Base-by-base conservation (phyloP, 2,797 vertebrate species). In the Oreochromis mossambicus region DNA sequence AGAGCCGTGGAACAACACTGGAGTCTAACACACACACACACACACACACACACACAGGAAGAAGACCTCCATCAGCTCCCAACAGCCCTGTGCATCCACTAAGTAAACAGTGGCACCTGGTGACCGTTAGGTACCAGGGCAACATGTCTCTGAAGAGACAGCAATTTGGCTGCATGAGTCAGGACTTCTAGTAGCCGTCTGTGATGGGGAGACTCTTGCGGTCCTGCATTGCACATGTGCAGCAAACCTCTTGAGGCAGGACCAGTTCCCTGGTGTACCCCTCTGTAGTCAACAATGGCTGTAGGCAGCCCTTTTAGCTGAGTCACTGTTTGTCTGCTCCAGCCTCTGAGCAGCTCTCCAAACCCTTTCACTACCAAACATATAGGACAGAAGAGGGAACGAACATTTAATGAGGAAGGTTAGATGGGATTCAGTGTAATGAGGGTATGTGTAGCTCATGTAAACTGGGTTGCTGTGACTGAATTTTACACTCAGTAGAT, bases 251-350 rank as follows among this genome's bases (percentile, higher is more conserved):
- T 93, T 32, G 92, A 81, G 5, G 87, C 86, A 52, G 94, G 80
- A 75, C 87, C 34, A 14, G 32, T 8, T 78, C 50, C 92, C 84
- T 94, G 85, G 19, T 93, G 96, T 26, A 97, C 88, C 15, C 97
- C 97, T 83, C 97, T 94, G 91, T 97, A 97, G 90, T 97, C 97
- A 4, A 96, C 95, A 13, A 96, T 86, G 13, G 96, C 96, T 55
- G 97, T 97, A 50, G 97, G 96, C 12, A 97, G 93, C 6, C 91
- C 91, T 12, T 96, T 94, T 17, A 97, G 5, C 38, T 1, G 38
- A 41, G 36, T 96, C 86, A 84, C 92, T 96, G 93, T 97, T 97
- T 32, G 92, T 93, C 85, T 97, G 96, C 92, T 95, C 94, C 75
- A 95, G 83, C 78, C 94, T 93, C 88, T 96, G 94, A 80, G 95